Conservation (phyloP, 2,888 invertebrate genomes). For the Oscheius sp. region DNA sequence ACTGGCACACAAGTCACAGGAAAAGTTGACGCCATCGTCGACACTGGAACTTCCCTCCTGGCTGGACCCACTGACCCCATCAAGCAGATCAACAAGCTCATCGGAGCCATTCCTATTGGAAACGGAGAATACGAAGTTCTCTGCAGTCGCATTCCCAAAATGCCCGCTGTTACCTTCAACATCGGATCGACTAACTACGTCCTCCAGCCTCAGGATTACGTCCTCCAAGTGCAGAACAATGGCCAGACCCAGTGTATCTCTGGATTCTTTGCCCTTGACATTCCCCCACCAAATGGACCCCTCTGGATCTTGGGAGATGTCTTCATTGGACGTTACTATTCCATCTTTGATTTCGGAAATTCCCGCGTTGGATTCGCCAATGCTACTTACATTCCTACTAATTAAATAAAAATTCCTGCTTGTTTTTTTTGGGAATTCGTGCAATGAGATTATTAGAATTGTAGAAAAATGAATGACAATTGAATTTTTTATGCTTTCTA, state of each 20-base stretch:
- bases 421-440: too few relatives aligned
- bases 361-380: slow-evolving; percentile 88
- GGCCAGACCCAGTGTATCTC: slow-evolving; percentile 85
- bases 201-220: slow-evolving; percentile 84
- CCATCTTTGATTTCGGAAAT: slow-evolving; percentile 91
- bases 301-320: slow-evolving; percentile 98
- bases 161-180: slow-evolving; percentile 85
- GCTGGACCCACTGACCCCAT: slow-evolving; percentile 82
- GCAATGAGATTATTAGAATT: too few relatives aligned
- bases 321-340: slow-evolving; percentile 94
- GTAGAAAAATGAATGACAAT: too few relatives aligned
- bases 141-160: slow-evolving; percentile 83
- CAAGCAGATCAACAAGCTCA: slow-evolving; percentile 81
- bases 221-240: slow-evolving; percentile 78
- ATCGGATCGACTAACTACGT: slow-evolving; percentile 84
- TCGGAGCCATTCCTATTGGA: slow-evolving; percentile 81
- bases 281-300: slow-evolving; percentile 84
- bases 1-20: slow-evolving; percentile 44
- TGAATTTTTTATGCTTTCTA: too few relatives aligned
- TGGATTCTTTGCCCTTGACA: slow-evolving; percentile 95
- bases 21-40: slow-evolving; percentile 91
- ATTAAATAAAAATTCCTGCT: too few relatives aligned
- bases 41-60: slow-evolving; percentile 93
- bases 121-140: slow-evolving; percentile 83
- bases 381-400: slow-evolving; percentile 19